A percentile compares a stretch with the other conserved stretches of the same genome.
These are phyloP conservation scores for Lampropteryx suffumata DNA, from an alignment of 2,888 invertebrate species.

Conservation along the genomic window DNA sequence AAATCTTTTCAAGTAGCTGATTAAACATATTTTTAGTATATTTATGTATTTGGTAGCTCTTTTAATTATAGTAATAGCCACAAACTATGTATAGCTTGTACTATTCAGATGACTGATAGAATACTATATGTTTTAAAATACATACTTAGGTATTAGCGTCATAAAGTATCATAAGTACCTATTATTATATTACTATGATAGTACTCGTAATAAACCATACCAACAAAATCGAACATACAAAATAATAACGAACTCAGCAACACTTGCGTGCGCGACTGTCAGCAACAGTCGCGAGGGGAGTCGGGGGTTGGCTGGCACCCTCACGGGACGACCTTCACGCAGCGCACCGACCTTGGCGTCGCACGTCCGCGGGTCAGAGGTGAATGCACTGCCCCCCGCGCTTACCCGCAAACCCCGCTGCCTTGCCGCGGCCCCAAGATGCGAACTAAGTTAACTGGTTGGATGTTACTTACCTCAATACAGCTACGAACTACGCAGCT, in stretches of 20 bases:
- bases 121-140: too few species aligned
- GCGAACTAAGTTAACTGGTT: conserved; percentile 18
- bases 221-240: not conserved
- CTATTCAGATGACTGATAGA: too few species aligned
- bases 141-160: too few species aligned
- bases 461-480: conserved; percentile 58
- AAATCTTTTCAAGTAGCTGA: too few species aligned
- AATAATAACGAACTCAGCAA: not conserved
- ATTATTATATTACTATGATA: too few species aligned
- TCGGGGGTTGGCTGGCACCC: conserved; percentile 76
- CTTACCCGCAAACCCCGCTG: conserved; percentile 44
- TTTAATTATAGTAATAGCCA: too few species aligned
- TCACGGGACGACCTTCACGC: conserved; percentile 82
- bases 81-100: too few species aligned
- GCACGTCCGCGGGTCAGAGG: conserved; percentile 81
- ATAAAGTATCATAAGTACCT: too few species aligned
- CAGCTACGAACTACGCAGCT: conserved; percentile 60
- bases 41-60: too few species aligned
- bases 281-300: conserved; percentile 46
- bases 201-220: not conserved
- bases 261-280: conserved; percentile 55
- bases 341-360: conserved; percentile 82
- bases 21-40: too few species aligned
- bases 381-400: conserved; percentile 66
- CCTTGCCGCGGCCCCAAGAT: conserved; percentile 53